Conservation (phyloP, 2,113 vertebrate genomes). For the Dasyornis broadbenti region DNA sequence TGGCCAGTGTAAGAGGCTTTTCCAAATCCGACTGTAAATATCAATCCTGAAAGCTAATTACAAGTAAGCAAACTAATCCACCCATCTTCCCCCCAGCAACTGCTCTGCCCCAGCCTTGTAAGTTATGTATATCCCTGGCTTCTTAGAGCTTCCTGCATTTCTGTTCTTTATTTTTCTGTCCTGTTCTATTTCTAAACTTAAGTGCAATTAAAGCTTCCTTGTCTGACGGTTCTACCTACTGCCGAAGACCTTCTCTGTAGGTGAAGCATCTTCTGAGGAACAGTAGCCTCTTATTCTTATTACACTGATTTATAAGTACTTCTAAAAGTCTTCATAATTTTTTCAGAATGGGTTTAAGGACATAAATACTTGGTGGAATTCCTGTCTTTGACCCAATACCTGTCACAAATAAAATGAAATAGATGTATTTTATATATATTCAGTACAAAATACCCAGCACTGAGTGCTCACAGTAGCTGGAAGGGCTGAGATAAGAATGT, state of each 20-base stretch:
- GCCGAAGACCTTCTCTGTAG: not conserved
- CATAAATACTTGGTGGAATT: not conserved
- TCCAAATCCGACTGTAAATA: not conserved
- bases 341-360: not conserved
- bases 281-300: not conserved
- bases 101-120: not conserved
- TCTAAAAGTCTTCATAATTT: not conserved
- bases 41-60: not conserved
- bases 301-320: not conserved
- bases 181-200: not conserved
- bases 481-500: not conserved
- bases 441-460: not conserved
- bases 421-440: not conserved
- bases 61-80: not conserved
- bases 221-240: not conserved
- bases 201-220: not conserved
- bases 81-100: not conserved
- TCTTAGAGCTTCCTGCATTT: not conserved
- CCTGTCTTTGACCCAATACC: not conserved
- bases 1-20: not conserved
- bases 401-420: not conserved
- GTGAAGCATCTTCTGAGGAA: not conserved
- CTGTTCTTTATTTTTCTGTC: not conserved
- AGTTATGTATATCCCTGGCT: not conserved
- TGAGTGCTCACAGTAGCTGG: not conserved